phyloP scores from a whole-genome alignment of 2,797 vertebrate species.

The Phaenicophaeus curvirostris region DNA sequence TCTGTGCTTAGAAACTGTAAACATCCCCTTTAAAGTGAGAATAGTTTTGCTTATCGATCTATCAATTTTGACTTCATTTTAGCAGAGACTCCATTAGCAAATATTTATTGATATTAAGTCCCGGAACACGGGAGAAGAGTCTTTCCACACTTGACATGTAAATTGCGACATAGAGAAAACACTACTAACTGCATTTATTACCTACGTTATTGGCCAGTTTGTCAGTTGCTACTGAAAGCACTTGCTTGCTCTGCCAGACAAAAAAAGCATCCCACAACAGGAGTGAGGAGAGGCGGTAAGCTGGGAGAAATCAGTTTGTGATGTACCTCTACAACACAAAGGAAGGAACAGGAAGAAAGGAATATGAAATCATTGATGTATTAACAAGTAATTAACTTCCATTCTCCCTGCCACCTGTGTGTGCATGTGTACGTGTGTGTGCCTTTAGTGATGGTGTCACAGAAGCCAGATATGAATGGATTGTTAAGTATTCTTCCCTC shows the following conservation, averaged over 20 bases:
- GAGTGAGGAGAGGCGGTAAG: neutral
- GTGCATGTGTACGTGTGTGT: neutral
- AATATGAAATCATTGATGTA: neutral
- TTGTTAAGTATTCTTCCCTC: neutral
- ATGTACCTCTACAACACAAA: neutral
- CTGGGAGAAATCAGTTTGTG: neutral
- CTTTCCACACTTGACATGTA: conserved; percentile 51
- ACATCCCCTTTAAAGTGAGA: neutral
- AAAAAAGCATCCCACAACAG: neutral
- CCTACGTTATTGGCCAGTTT: conserved; percentile 59
- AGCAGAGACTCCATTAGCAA: conserved; percentile 37
- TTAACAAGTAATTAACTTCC: neutral
- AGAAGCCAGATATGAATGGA: neutral
- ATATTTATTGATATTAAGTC: conserved; percentile 7
- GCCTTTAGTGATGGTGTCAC: neutral
- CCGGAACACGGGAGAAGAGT: neutral
- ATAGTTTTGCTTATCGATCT: conserved; percentile 11
- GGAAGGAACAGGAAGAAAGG: neutral
- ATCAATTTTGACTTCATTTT: neutral
- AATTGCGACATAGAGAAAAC: conserved; percentile 48
- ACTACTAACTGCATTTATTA: conserved; percentile 48
- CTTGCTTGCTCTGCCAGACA: neutral
- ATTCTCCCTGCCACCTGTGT: neutral
- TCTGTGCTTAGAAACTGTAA: neutral
- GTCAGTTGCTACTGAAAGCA: conserved; percentile 45